Base-by-base conservation (phyloP, 2,888 invertebrate species). In the Patella ulyssiponensis region DNA sequence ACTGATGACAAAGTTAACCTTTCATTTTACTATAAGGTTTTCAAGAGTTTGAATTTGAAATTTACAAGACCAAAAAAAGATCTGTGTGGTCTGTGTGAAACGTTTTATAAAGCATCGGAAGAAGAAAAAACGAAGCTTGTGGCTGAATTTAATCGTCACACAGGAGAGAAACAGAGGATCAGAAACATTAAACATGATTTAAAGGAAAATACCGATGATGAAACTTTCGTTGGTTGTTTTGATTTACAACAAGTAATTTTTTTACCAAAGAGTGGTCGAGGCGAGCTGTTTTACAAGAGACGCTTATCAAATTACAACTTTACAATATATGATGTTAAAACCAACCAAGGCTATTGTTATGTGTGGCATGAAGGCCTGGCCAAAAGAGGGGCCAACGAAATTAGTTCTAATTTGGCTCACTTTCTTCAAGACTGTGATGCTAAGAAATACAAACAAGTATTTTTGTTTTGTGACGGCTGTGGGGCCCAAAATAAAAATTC, bases 401-500 rank as follows among this genome's bases (percentile, higher is more conserved):
- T 64, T 9, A 20, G 20, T 12, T 64, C 64, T 20, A 20, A 20
- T 3, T 12, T 64, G 9, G 20, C 64, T 11, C 11, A 64, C 23
- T 64, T 20, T 20, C 20, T 64, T n/a, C 9, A 14, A 12, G 12
- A 12, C 20, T 20, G 9, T n/a, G 20, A 64, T 12, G 9, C 20
- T n/a, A 23, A 20, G 12, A 12, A 23, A 12, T 64, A 11, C 12
- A 64, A 64, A 64, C 58, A 23, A 3, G 74, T 56, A 9, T 12
- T 14, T 14, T 64, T 58, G 7, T 56, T 58, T 5, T 74, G 56
- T 9, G 74, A 74, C 44, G 74, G 58, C 20, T 74, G 74, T 33
- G 58, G 5, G 20, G 64, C 51, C 14, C 69, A 75, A 44, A 72
- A 64, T 44, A 75, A 75, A 75, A 69, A 69, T 51, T 75, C 75